Evolutionary conservation across 2,797 vertebrate genomes (phyloP).

Genomic region (Macropus fuliginosus): DNA sequence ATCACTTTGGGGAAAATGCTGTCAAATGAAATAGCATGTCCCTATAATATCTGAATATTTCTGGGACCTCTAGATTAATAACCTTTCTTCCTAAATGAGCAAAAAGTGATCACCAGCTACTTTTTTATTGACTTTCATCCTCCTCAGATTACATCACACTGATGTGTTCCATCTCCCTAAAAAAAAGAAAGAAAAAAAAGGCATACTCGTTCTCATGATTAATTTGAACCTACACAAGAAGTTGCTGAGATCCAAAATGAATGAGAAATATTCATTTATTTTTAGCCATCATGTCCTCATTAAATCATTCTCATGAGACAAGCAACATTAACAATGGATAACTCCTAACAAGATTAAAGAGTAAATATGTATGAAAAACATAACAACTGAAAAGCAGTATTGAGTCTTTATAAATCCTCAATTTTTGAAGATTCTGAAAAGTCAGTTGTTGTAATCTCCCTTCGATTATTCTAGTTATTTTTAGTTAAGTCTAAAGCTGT

Average conservation of each 20-base stretch:
- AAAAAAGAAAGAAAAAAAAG: background rate
- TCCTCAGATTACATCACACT: background rate
- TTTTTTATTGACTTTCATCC: background rate
- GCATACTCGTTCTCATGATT: too few relatives aligned
- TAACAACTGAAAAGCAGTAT: background rate
- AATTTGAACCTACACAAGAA: constrained; percentile 6
- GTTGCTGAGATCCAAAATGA: background rate
- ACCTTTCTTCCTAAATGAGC: background rate
- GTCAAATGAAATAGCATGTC: too few relatives aligned
- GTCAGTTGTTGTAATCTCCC: background rate
- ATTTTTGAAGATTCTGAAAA: background rate
- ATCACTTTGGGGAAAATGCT: too few relatives aligned
- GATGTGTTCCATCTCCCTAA: background rate
- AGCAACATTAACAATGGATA: background rate
- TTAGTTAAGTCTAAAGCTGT: background rate
- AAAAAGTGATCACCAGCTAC: background rate
- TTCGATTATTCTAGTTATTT: background rate
- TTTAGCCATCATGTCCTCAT: background rate
- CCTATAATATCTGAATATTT: background rate
- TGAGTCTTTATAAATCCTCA: background rate
- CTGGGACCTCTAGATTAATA: background rate
- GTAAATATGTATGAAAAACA: background rate
- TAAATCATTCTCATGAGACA: background rate
- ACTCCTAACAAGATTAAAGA: background rate
- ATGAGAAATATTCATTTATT: background rate